These are phyloP conservation scores for Xanthorhoe spadicearia DNA, from an alignment of 2,888 invertebrate species.

Conservation along the genomic window DNA sequence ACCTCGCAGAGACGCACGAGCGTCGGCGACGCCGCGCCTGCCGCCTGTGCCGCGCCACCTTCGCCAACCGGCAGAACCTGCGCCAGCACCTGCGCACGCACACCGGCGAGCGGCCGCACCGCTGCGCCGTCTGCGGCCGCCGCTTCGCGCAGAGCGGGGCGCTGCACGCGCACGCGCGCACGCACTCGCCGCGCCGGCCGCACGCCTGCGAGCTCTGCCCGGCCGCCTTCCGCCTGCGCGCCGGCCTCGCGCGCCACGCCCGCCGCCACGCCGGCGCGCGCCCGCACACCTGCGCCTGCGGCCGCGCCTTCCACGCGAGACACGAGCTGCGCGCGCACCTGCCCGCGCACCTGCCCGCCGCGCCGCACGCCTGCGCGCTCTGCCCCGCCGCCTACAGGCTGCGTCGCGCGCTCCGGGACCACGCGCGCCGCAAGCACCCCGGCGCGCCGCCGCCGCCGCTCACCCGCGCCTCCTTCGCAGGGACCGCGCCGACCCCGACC, in stretches of 20 bases:
- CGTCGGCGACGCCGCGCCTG: constrained; percentile 85
- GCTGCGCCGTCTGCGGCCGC: constrained; percentile 86
- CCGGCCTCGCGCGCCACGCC: constrained; percentile 83
- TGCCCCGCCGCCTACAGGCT: constrained; percentile 86
- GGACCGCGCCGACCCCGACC: constrained; percentile 13
- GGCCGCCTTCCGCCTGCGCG: constrained; percentile 85
- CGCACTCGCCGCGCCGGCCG: constrained; percentile 84
- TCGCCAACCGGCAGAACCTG: constrained; percentile 86
- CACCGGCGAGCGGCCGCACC: constrained; percentile 85
- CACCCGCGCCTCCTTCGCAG: constrained; percentile 33
- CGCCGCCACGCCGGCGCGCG: constrained; percentile 86
- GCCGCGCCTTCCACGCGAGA: constrained; percentile 83
- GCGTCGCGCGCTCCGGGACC: constrained; percentile 46
- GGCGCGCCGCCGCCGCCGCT: constrained; percentile 63
- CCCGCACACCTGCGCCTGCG: constrained; percentile 85
- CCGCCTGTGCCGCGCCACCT: constrained; percentile 80
- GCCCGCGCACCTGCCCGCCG: constrained; percentile 73
- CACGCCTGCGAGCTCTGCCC: constrained; percentile 86
- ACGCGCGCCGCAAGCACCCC: constrained; percentile 66
- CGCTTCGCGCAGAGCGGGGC: constrained; percentile 88
- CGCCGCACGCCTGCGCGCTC: constrained; percentile 79
- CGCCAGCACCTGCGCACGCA: constrained; percentile 86
- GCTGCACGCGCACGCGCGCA: constrained; percentile 86
- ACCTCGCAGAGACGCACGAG: constrained; percentile 86
- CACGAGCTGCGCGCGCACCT: constrained; percentile 84